Evolutionary conservation across 2,113 vertebrate genomes (phyloP).

Genomic region (Lepidothrix coronata): DNA sequence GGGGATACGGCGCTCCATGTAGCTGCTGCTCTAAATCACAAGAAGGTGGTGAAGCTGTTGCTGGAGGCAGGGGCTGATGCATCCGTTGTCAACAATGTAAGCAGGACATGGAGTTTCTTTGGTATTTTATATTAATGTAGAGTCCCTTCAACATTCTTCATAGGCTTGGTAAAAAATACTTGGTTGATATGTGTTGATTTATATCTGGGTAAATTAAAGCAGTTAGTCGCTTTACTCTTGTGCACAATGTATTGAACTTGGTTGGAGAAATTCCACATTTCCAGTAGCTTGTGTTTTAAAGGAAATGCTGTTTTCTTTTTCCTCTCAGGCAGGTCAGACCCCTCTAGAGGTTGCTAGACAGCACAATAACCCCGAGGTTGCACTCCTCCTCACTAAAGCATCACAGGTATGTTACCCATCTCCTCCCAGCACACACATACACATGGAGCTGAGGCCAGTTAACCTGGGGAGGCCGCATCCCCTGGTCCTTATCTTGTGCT

Average conservation of each 20-base stretch:
- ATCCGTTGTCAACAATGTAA: constrained; percentile 86
- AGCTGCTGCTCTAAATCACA: constrained; percentile 92
- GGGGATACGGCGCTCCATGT: constrained; percentile 93
- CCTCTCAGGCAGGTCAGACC: constrained; percentile 84
- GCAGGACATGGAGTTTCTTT: background rate
- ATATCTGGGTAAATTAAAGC: background rate
- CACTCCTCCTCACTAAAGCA: constrained; percentile 91
- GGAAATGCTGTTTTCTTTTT: background rate
- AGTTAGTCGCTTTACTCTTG: background rate
- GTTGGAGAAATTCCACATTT: background rate
- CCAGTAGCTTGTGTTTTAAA: background rate
- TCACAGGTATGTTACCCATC: constrained; percentile 80
- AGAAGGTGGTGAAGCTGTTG: constrained; percentile 89
- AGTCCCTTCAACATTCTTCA: background rate
- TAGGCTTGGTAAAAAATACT: background rate
- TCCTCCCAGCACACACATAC: background rate
- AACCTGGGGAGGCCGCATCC: background rate
- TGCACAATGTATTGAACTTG: background rate
- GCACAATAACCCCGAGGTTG: constrained; percentile 90
- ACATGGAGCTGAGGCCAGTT: background rate
- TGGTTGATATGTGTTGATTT: background rate
- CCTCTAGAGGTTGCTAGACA: constrained; percentile 91
- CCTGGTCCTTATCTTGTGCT: background rate
- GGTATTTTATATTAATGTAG: background rate
- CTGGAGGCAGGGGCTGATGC: constrained; percentile 91